Evolutionary conservation across 2,113 vertebrate species (phyloP), one percentile per base, ranked within the genome.

Genomic region (Phycodurus eques): DNA sequence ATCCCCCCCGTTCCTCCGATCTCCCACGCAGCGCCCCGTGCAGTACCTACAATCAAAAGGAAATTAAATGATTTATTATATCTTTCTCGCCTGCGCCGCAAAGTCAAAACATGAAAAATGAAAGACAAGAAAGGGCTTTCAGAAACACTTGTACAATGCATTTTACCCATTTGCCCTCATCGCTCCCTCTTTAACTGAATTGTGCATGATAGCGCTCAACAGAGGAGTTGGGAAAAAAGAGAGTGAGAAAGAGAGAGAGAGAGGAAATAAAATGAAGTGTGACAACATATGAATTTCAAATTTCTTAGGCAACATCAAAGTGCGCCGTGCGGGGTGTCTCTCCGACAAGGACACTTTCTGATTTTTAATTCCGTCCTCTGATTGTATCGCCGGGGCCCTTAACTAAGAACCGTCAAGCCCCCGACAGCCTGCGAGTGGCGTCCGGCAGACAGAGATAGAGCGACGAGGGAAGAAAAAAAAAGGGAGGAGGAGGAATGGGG

Each of bases 221-320:
- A 57, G 77, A 79, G 83, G 68, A 75, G 62, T 61, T 67, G 31
- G 72, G 70, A 75, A 49, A 72, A 77, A 76, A 73, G 42, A 56
- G 54, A 64, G 82, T 1, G 69, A 31, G 72, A 72, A 70, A 67
- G 78, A 10, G 73, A 57, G 70, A 19, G 69, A 53, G 70, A 65
- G 70, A 15, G 77, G 81, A 88, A 80, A 78, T 91, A 91, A 93
- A 92, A 92, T 92, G 88, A 92, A 92, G 89, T 92, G 92, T 93
- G 91, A 93, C 92, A 93, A 93, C 91, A 93, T 93, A 93, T 94
- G 93, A 93, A 94, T 93, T 93, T 93, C 91, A 94, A 93, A 93
- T 93, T 93, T 91, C 83, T 76, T 73, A 86, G 90, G 89, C 90
- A 90, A 93, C 92, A 93, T 93, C 92, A 93, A 94, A 94, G 92